Evolutionary conservation across 2,113 vertebrate species (phyloP).

Genomic region (Coptodon bakossiorum): DNA sequence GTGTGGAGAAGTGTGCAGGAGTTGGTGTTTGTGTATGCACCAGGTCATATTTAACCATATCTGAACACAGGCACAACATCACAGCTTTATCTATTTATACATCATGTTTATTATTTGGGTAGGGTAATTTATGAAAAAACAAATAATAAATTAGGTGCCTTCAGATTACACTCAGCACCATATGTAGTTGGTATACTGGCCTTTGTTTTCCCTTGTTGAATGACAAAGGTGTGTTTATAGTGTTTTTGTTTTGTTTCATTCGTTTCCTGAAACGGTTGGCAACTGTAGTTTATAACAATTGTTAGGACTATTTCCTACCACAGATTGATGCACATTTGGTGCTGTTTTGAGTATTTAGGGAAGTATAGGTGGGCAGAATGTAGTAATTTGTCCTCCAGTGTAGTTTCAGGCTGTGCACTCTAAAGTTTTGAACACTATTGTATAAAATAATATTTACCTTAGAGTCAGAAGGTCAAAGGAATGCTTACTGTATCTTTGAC

Average conservation of each 20-base stretch:
- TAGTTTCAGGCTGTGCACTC: background rate
- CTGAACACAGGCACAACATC: background rate
- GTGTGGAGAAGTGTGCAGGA: background rate
- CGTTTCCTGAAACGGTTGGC: background rate
- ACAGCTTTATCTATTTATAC: background rate
- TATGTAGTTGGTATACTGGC: background rate
- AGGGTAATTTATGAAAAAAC: background rate
- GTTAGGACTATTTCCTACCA: background rate
- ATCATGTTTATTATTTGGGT: background rate
- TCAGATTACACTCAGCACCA: background rate
- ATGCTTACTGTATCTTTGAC: background rate
- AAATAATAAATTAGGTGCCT: background rate
- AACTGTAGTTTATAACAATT: background rate
- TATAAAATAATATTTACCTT: background rate
- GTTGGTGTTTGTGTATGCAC: background rate
- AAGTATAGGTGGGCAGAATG: background rate
- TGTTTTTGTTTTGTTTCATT: background rate
- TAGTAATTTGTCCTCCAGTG: background rate
- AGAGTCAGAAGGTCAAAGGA: background rate
- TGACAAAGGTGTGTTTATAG: background rate
- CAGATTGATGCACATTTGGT: background rate
- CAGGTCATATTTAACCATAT: background rate
- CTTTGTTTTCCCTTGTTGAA: background rate
- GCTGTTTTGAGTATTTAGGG: background rate
- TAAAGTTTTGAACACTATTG: background rate